These are phyloP conservation scores for Mus pahari DNA, from an alignment of 2,113 vertebrate species.

Conservation along the genomic window DNA sequence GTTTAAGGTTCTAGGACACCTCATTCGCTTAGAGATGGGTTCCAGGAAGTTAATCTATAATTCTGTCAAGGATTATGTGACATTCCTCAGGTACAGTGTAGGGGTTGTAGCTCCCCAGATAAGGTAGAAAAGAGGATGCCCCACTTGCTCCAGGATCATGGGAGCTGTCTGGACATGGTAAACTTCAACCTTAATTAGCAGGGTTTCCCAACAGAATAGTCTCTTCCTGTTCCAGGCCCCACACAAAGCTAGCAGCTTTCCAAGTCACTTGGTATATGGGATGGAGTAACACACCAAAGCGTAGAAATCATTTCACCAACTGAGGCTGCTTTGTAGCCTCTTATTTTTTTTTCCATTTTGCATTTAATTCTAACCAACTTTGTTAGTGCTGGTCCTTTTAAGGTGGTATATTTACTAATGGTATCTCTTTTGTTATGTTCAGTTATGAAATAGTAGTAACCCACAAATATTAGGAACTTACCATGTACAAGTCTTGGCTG, in stretches of 20 bases:
- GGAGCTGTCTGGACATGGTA: too few species aligned
- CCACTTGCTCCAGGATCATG: too few species aligned
- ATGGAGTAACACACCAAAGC: background rate
- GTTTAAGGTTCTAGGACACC: too few species aligned
- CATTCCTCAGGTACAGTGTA: too few species aligned
- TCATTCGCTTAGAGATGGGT: too few species aligned
- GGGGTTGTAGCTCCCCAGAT: too few species aligned
- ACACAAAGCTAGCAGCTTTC: background rate
- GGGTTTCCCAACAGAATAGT: background rate
- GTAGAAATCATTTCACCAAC: background rate
- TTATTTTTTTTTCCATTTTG: background rate
- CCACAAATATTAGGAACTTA: background rate
- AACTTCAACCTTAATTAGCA: too few species aligned
- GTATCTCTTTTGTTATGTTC: background rate
- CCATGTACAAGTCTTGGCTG: background rate
- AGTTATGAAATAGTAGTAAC: constrained; percentile 9
- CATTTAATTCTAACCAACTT: constrained; percentile 24
- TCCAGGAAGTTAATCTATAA: too few species aligned
- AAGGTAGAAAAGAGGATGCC: too few species aligned
- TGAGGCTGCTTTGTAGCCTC: background rate
- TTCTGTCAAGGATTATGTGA: too few species aligned
- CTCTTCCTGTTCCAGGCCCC: background rate
- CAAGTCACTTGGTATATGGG: background rate
- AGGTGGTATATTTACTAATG: constrained; percentile 4
- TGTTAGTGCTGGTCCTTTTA: background rate